Evolutionary conservation across 2,113 vertebrate genomes (phyloP).

Genomic region (Clarias gariepinus): DNA sequence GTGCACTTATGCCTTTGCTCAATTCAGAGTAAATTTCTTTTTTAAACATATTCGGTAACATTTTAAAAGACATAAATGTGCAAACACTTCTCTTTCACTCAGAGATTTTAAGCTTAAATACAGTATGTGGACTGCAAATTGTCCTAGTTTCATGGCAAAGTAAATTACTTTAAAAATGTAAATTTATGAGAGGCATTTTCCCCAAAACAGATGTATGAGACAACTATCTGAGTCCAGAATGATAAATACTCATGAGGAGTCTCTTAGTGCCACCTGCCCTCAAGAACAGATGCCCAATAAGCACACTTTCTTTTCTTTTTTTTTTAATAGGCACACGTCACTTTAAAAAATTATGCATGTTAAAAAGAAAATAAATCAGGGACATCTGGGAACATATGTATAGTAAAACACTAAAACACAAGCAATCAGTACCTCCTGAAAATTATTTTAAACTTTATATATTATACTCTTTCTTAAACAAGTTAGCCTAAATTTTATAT

Average conservation of each 20-base stretch:
- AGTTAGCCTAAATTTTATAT: too few species aligned
- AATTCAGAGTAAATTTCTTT: neutral
- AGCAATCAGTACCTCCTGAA: neutral
- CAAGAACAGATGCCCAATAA: conserved; percentile 34
- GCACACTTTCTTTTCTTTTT: conserved; percentile 30
- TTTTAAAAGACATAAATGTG: conserved; percentile 2
- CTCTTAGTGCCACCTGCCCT: conserved; percentile 25
- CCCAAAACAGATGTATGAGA: conserved; percentile 44
- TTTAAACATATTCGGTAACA: conserved; percentile 11
- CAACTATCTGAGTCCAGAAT: conserved; percentile 42
- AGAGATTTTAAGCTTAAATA: neutral
- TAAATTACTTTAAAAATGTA: conserved; percentile 15
- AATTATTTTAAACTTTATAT: neutral
- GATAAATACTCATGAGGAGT: conserved; percentile 37
- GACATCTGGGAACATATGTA: conserved; percentile 2
- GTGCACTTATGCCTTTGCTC: neutral
- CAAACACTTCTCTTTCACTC: neutral
- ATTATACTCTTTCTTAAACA: neutral
- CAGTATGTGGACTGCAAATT: neutral
- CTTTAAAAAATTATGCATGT: neutral
- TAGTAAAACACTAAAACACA: neutral
- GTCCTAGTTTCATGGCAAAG: neutral
- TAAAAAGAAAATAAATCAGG: neutral
- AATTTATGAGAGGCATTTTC: conserved; percentile 33
- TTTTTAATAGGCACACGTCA: neutral